phyloP scores from a whole-genome alignment of 2,113 vertebrate species.

The Oreocharis arfaki region DNA sequence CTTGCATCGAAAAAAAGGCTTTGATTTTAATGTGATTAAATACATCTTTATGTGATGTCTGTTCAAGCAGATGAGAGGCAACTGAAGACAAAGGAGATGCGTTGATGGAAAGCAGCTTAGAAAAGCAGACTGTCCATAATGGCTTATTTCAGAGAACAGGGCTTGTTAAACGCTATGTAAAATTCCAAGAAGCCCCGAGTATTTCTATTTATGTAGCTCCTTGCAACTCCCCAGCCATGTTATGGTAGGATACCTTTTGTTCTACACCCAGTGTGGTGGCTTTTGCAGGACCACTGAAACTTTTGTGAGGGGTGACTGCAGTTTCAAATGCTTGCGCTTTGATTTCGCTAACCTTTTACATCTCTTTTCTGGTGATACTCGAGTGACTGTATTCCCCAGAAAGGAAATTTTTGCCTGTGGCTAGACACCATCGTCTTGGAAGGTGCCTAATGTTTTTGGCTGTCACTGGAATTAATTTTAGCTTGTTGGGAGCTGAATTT shows the following conservation, averaged over 20 bases:
- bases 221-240: background rate
- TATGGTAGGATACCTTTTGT: background rate
- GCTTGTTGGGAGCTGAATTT: background rate
- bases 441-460: background rate
- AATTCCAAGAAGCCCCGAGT: background rate
- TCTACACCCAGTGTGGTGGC: too few relatives aligned
- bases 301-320: background rate
- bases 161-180: background rate
- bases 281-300: background rate
- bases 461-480: background rate
- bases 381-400: background rate
- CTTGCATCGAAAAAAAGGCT: background rate
- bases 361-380: background rate
- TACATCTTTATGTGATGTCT: background rate
- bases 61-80: background rate
- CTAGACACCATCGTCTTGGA: background rate
- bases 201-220: background rate
- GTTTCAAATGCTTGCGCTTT: background rate
- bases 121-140: background rate
- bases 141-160: background rate
- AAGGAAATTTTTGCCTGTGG: background rate
- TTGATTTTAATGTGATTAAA: conserved; percentile 11
- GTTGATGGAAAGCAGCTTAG: background rate
- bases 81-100: background rate
- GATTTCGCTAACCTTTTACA: background rate